Evolutionary conservation across 1,140 invertebrate species (phyloP).

Genomic region (Drosophila pseudoananassae): DNA sequence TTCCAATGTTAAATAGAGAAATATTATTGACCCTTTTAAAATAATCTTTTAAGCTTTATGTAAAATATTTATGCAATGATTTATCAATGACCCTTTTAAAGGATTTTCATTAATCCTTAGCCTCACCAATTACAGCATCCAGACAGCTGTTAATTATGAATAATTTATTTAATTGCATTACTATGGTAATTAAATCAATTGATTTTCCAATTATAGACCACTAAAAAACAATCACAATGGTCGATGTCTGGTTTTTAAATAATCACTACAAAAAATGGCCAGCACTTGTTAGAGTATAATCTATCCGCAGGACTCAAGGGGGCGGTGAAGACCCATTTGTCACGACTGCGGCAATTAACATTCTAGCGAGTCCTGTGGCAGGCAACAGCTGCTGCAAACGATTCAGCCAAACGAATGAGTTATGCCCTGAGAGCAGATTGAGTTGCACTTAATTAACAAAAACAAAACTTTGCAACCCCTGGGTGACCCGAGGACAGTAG

Average conservation of each 20-base stretch:
- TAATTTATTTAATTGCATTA: conserved; percentile 38
- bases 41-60: not conserved
- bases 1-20: no score
- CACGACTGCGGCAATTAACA: conserved; percentile 38
- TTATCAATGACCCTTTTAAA: conserved; percentile 8
- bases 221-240: conserved; percentile 31
- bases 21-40: no score
- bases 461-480: conserved; percentile 40
- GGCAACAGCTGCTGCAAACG: conserved; percentile 35
- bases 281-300: not conserved
- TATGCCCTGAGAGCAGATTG: conserved; percentile 44
- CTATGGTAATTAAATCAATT: conserved; percentile 42
- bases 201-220: conserved; percentile 22
- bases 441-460: conserved; percentile 68
- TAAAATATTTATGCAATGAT: conserved; percentile 41
- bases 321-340: conserved; percentile 22
- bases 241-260: not conserved
- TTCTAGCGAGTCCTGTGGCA: not conserved
- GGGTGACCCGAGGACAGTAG: conserved; percentile 37
- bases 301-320: not conserved
- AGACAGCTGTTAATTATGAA: conserved; percentile 48
- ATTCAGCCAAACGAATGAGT: conserved; percentile 40
- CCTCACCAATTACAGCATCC: conserved; percentile 29
- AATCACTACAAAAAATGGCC: not conserved
- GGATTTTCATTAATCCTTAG: conserved; percentile 32